phyloP scores from a whole-genome alignment of 2,113 vertebrate species.

The Danionella cerebrum region DNA sequence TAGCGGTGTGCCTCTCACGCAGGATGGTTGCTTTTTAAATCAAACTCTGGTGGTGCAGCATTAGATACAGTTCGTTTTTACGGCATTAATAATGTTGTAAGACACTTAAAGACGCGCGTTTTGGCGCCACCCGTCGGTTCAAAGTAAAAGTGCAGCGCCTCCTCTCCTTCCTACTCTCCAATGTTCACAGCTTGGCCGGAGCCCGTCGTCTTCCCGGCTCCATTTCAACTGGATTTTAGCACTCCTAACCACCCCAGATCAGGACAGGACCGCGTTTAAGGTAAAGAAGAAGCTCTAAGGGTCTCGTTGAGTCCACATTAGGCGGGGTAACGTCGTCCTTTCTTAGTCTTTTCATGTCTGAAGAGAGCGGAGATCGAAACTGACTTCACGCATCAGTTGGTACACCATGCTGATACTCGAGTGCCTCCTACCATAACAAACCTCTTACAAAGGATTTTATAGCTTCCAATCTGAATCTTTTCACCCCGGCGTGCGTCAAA shows the following conservation, averaged over 20 bases:
- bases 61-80: neutral
- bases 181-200: constrained; percentile 75
- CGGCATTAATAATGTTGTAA: neutral
- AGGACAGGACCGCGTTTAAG: constrained; percentile 67
- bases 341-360: constrained; percentile 66
- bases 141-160: constrained; percentile 48
- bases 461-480: constrained; percentile 26
- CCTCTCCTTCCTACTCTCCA: constrained; percentile 69
- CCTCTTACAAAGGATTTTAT: constrained; percentile 55
- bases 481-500: constrained; percentile 34
- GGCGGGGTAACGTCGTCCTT: constrained; percentile 61
- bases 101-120: neutral
- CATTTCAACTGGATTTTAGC: constrained; percentile 67
- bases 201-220: constrained; percentile 65
- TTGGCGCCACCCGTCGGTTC: constrained; percentile 48
- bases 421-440: constrained; percentile 60
- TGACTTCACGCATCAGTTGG: constrained; percentile 74
- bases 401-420: constrained; percentile 62
- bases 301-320: constrained; percentile 31
- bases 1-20: neutral
- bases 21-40: neutral
- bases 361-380: constrained; percentile 54
- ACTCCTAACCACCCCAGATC: constrained; percentile 61
- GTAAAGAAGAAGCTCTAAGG: constrained; percentile 59
- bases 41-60: neutral